Evolutionary conservation across 2,797 vertebrate species (phyloP).

Genomic region (Taenioides sp.): DNA sequence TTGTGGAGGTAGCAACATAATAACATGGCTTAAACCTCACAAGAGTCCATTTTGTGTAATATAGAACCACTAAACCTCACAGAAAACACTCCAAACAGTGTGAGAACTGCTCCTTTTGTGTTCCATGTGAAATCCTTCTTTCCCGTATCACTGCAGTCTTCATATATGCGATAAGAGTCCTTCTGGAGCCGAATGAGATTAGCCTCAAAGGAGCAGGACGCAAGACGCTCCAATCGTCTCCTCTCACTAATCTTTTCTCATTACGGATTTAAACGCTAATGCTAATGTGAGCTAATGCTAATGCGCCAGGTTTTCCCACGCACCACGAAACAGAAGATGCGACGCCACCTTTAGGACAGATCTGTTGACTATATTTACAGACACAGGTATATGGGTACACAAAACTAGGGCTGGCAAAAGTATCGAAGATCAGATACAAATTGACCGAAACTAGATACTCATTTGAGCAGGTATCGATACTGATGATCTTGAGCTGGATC

Average conservation of each 20-base stretch:
- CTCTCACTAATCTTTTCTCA: not conserved
- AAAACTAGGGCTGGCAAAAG: too few species aligned
- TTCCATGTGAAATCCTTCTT: slow-evolving; percentile 66
- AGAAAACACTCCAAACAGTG: not conserved
- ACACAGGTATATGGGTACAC: too few species aligned
- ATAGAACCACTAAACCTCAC: too few species aligned
- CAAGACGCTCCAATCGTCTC: not conserved
- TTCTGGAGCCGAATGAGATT: slow-evolving; percentile 28
- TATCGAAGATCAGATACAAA: too few species aligned
- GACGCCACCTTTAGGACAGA: not conserved
- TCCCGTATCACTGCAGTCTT: slow-evolving; percentile 66
- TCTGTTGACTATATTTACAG: too few species aligned
- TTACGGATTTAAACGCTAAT: not conserved
- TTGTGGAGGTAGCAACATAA: too few species aligned
- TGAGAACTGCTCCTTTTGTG: slow-evolving; percentile 19
- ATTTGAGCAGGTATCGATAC: too few species aligned
- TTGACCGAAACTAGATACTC: too few species aligned
- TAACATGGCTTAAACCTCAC: too few species aligned
- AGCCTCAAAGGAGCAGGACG: not conserved
- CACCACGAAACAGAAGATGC: not conserved
- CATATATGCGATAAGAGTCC: slow-evolving; percentile 68
- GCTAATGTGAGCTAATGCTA: not conserved
- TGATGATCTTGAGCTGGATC: too few species aligned
- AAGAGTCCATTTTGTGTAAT: too few species aligned
- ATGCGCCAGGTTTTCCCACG: not conserved